Evolutionary conservation across 2,113 vertebrate species (phyloP).

Genomic region (Alligator mississippiensis): DNA sequence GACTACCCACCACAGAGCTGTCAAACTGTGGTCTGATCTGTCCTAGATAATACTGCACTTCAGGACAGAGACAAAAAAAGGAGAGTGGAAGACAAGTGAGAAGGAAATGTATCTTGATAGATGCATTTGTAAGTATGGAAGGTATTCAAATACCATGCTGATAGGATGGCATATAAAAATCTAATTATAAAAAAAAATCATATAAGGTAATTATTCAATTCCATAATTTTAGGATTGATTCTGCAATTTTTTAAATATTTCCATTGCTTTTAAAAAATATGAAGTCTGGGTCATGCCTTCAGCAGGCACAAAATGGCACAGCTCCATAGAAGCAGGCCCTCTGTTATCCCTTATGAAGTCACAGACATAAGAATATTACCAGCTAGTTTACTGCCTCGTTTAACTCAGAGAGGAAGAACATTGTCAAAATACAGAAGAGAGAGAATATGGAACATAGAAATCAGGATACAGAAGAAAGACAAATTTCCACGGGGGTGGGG

Average conservation of each 20-base stretch:
- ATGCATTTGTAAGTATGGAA: neutral
- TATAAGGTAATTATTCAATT: neutral
- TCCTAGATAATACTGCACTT: neutral
- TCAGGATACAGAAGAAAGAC: neutral
- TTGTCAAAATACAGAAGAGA: neutral
- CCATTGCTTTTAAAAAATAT: neutral
- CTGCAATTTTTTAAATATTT: neutral
- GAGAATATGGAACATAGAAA: too few relatives aligned
- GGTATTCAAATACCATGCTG: neutral
- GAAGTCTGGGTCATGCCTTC: neutral
- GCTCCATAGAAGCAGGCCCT: neutral
- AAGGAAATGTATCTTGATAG: neutral
- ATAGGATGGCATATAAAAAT: constrained; percentile 5
- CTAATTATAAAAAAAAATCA: neutral
- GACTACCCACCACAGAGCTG: neutral
- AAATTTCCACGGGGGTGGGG: neutral
- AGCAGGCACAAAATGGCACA: neutral
- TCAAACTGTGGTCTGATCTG: neutral
- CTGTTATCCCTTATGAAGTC: neutral
- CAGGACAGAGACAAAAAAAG: neutral
- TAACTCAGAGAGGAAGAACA: neutral
- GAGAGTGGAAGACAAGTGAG: neutral
- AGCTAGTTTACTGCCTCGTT: neutral
- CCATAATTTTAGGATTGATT: neutral
- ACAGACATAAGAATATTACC: neutral